Base-by-base conservation (phyloP, 2,113 vertebrate genomes). In the Ptilorrhoa leucosticta region DNA sequence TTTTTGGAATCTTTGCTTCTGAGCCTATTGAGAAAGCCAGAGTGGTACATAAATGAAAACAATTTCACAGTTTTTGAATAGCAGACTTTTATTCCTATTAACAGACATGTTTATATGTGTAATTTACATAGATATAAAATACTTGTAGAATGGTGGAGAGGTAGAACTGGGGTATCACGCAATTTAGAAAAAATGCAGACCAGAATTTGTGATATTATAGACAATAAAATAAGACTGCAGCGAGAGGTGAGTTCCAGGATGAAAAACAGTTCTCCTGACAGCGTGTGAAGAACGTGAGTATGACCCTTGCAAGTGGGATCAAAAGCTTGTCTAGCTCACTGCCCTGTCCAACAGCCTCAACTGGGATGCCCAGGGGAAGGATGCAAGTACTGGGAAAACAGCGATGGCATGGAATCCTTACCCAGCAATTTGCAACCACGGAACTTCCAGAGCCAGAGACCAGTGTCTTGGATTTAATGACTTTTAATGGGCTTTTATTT, bases 1-100 rank as follows among this genome's bases (percentile, higher is more conserved):
- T 82, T 92, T 82, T 60, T 26, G 33, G 54, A 95, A 95, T 85
- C 89, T 83, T 92, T 69, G 78, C 71, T 89, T 68, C 91, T 92
- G 89, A 97, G 68, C 31, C 31, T 65, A 35, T 2, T 45, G 48
- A 85, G 54, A 75, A 77, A 71, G 60, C 4, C 30, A 30, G 57
- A 35, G 27, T 39, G 40, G 44, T 65, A 72, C 27, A 87, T 42
- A 53, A 97, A 78, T 2, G 15, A 68, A 68, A 88, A 66, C 0
- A 1, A 57, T 45, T 50, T 30, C 40, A 69, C 3, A 13, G 14
- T 4, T 85, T 66, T 71, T 69, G 31, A 66, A 31, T 22, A 26
- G 35, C 63, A 58, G 31, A 35, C 9, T 76, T 68, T 72, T 80
- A 60, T 39, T 84, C 30, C 48, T 68, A 30, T 51, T 51, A 66